Base-by-base conservation (phyloP, 2,888 invertebrate species). In the Agrenia bidenticulata region DNA sequence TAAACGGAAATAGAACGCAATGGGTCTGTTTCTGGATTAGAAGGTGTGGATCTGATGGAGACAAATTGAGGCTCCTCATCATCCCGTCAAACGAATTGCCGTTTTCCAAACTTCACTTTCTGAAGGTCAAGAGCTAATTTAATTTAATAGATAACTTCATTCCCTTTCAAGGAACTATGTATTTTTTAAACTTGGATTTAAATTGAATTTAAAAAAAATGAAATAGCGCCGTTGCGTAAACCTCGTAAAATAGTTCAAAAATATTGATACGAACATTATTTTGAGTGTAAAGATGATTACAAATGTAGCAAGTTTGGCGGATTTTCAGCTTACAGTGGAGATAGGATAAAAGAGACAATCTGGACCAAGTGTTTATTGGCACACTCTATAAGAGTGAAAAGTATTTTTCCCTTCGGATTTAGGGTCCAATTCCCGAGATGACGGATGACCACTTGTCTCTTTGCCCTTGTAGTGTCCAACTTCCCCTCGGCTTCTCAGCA, bases 301-400 rank as follows among this genome's bases (percentile, higher is more conserved):
- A n/a, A n/a, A n/a, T n/a, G n/a, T n/a, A n/a, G n/a, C n/a, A n/a
- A n/a, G n/a, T n/a, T n/a, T n/a, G n/a, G n/a, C n/a, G n/a, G n/a
- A n/a, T n/a, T n/a, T n/a, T n/a, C n/a, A n/a, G n/a, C n/a, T n/a
- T n/a, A n/a, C n/a, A n/a, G n/a, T n/a, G n/a, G n/a, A n/a, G n/a
- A n/a, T n/a, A n/a, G n/a, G n/a, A 32, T 32, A 32, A 32, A 32
- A 32, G 11, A 11, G 4, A 32, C 32, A 32, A 32, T 32, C 11
- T 32, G 11, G 69, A 69, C 63, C 63, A 63, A 69, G 69, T 65
- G 69, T 56, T 54, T 68, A 68, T 68, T 68, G 68, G 68, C 53
- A 61, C 19, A n/a, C 32, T 32, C 32, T 4, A 7, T 7, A 11
- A 32, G 32, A 11, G 5, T 32, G 32, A 11, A 11, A 32, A 32